phyloP scores from a whole-genome alignment of 2,113 vertebrate genomes.

The Oreotrochilus melanogaster region DNA sequence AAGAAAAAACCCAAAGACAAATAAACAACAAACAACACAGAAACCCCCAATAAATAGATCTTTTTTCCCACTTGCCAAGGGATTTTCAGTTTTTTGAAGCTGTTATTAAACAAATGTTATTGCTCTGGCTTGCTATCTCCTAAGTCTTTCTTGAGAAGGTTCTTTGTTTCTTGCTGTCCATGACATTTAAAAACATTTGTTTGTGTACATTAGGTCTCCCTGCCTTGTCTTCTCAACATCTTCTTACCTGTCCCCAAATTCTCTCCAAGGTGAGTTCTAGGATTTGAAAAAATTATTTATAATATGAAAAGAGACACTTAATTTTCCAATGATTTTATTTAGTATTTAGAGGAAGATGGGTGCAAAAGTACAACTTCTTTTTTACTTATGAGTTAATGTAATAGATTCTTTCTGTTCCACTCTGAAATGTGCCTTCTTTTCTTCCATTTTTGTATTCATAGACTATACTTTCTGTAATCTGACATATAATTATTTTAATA shows the following conservation, averaged over 20 bases:
- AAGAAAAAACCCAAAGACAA: too few relatives aligned
- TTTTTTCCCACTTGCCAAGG: background rate
- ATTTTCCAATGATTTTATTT: background rate
- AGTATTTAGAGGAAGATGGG: background rate
- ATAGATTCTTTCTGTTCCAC: background rate
- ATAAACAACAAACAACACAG: background rate
- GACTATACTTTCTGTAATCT: background rate
- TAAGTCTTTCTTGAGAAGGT: background rate
- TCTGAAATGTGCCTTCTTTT: background rate
- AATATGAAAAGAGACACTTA: background rate
- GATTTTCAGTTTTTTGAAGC: background rate
- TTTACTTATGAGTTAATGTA: background rate
- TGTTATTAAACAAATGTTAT: background rate
- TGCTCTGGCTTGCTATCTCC: background rate
- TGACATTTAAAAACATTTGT: background rate
- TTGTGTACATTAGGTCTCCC: rapidly evolving
- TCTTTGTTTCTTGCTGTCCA: background rate
- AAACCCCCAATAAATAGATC: background rate
- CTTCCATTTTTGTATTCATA: background rate
- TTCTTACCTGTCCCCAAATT: background rate
- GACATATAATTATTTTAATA: background rate
- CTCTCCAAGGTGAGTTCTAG: background rate
- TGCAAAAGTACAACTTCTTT: background rate
- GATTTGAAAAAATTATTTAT: background rate
- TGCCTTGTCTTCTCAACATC: background rate